Base-by-base conservation (phyloP, 2,797 vertebrate species). In the Zenarchopterus dispar region DNA sequence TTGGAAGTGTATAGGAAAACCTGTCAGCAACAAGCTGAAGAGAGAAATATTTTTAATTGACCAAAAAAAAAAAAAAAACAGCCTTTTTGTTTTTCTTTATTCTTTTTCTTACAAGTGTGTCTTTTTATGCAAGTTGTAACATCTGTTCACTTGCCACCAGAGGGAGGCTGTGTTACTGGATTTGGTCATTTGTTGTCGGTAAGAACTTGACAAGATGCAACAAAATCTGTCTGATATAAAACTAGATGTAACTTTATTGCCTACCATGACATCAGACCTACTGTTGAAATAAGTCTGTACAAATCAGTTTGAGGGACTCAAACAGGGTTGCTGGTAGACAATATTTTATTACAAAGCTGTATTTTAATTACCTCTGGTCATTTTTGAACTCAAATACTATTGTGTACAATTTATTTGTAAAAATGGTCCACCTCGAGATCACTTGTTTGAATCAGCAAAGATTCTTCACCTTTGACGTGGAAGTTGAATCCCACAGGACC, bases 341-440 rank as follows among this genome's bases (percentile, higher is more conserved):
- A 81, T 84, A 82, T 93, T 93, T 93, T 92, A 91, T 88, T 86
- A 86, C 84, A 86, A 82, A 91, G 86, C 85, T 91, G 91, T 90
- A 91, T 94, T 94, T 93, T 89, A 92, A 90, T 78, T 84, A 88
- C 85, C 71, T 88, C 70, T 78, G 68, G 73, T 81, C 72, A 75
- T 85, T 91, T 89, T 31, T 67, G 81, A 77, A 80, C 81, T 81
- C 60, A 56, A 58, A 69, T 62, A 66, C 64, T 78, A 72, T 81
- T 89, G 79, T 92, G 84, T 80, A 84, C 52, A 61, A 84, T 85
- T 75, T 89, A 88, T 89, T 88, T 91, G 75, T 92, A 87, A 89
- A 85, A 80, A 79, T 55, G 73, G 52, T 77, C 79, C 61, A 77
- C 78, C 75, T 87, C 76, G 86, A 88, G 77, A 83, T 88, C 61